Evolutionary conservation across 2,888 invertebrate species (phyloP).

Genomic region (Eristalis pertinax): DNA sequence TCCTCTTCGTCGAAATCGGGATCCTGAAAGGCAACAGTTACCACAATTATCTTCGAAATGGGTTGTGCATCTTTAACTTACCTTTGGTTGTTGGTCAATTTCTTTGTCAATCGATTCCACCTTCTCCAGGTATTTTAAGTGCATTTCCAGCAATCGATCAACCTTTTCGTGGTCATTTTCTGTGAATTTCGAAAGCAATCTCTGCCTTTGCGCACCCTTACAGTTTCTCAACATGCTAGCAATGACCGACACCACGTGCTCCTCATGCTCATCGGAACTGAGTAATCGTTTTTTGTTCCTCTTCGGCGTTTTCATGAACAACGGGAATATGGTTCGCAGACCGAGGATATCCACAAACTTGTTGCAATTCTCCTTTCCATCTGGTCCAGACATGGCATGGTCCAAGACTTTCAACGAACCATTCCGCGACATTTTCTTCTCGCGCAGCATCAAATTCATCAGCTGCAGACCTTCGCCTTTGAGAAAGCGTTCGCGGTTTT

Average conservation of each 20-base stretch:
- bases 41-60: not conserved
- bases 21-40: constrained; percentile 74
- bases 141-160: constrained; percentile 96
- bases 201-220: constrained; percentile 92
- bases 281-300: constrained; percentile 89
- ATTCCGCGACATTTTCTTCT: constrained; percentile 97
- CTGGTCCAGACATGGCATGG: constrained; percentile 96
- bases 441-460: constrained; percentile 99
- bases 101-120: constrained; percentile 91
- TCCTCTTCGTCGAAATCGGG: constrained; percentile 85
- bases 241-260: constrained; percentile 96
- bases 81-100: constrained; percentile 84
- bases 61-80: constrained; percentile 49
- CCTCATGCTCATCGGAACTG: constrained; percentile 95
- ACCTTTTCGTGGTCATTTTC: constrained; percentile 99
- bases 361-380: constrained; percentile 97
- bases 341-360: constrained; percentile 99
- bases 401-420: constrained; percentile 98
- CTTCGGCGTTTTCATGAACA: constrained; percentile 99
- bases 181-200: constrained; percentile 96
- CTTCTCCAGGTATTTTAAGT: constrained; percentile 97
- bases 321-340: constrained; percentile 96
- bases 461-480: constrained; percentile 97
- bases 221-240: constrained; percentile 96
- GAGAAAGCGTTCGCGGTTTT: constrained; percentile 95